These are phyloP conservation scores for Nixonia krombeini DNA, from an alignment of 1,140 invertebrate genomes.

Conservation along the genomic window DNA sequence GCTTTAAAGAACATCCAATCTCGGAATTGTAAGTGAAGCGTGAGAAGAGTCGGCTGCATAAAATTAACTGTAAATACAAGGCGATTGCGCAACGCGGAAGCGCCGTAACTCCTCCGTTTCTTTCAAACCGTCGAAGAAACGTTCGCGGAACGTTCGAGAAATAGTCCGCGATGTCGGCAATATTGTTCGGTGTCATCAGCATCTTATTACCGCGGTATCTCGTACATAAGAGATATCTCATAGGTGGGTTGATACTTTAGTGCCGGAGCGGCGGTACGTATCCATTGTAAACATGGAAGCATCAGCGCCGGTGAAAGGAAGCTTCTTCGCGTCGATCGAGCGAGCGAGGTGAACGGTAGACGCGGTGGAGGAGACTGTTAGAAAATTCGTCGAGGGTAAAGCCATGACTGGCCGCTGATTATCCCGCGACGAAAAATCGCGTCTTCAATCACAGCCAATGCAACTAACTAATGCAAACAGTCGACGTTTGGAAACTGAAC, in stretches of 20 bases:
- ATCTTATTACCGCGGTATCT: neutral
- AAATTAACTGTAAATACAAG: too few species aligned
- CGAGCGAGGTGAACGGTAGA: conserved; percentile 8
- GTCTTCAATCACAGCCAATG: too few species aligned
- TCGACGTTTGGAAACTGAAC: too few species aligned
- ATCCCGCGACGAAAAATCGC: neutral
- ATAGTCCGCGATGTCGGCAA: too few species aligned
- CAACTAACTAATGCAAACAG: conserved; percentile 27
- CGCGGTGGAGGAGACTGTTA: neutral
- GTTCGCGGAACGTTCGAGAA: too few species aligned
- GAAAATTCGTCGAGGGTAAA: conserved; percentile 3
- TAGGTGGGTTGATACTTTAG: neutral
- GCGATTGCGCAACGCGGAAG: neutral
- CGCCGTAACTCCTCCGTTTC: too few species aligned
- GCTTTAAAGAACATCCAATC: too few species aligned
- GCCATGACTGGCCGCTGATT: conserved; percentile 1
- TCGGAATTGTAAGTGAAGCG: too few species aligned
- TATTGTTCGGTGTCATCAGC: too few species aligned
- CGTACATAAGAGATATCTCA: neutral
- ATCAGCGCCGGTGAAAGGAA: conserved; percentile 6
- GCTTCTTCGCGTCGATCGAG: conserved; percentile 7
- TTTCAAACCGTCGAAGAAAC: too few species aligned
- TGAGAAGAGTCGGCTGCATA: too few species aligned
- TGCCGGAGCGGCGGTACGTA: neutral
- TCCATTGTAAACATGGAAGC: conserved; percentile 9